Percentiles rank a stretch among this genome's conserved stretches.
Conservation (phyloP, 2,797 vertebrate genomes). For the Anolis apletophallus region DNA sequence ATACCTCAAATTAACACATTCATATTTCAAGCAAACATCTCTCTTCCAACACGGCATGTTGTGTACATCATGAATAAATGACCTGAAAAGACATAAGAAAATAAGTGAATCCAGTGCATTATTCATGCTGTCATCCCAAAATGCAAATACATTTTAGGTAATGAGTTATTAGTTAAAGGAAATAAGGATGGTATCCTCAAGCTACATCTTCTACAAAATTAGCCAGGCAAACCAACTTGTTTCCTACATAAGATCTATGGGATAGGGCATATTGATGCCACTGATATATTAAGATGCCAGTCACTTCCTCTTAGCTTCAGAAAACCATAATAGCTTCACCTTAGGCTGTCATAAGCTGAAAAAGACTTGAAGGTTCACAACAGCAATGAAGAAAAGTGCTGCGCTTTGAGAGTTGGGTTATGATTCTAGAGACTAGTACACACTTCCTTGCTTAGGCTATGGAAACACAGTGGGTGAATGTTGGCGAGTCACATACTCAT, state of each 20-base stretch:
- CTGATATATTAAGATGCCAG: background rate
- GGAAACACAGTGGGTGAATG: no score
- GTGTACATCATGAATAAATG: background rate
- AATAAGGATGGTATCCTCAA: background rate
- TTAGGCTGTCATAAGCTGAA: no score
- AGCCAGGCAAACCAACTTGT: background rate
- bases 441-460: no score
- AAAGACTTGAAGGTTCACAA: no score
- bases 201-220: background rate
- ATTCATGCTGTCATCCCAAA: background rate
- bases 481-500: no score
- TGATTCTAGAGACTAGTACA: no score
- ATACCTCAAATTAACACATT: background rate
- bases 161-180: background rate
- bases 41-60: background rate
- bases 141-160: background rate
- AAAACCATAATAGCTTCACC: no score
- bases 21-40: background rate
- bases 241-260: background rate
- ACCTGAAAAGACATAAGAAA: background rate
- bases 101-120: background rate
- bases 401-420: no score
- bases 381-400: no score
- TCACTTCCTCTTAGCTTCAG: no score
- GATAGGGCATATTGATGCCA: background rate